Evolutionary conservation across 1,140 invertebrate genomes (phyloP), one percentile per base, ranked within the genome.

Genomic region (Dendrolimus kikuchii): DNA sequence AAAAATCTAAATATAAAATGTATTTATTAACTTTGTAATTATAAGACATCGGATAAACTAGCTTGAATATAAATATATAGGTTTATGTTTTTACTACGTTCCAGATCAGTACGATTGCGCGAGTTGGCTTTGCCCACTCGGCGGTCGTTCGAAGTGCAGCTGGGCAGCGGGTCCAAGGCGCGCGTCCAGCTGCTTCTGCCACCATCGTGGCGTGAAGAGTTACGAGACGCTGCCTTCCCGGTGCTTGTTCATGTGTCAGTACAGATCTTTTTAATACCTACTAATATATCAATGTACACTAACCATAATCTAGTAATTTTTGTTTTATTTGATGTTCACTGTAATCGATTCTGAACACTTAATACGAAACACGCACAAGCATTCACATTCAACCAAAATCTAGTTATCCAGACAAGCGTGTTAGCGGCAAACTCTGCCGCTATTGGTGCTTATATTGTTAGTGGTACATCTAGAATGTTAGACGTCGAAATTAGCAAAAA

Each of bases 161-260:
- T 95, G 60, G 90, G 93, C 38, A 93, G 94, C 75, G 93, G 93
- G 40, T 93, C 92, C 73, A 89, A 90, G 61, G 94, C 94, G 6
- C 91, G 93, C 67, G 94, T 95, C 10, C 93, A 95, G 71, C 88
- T 95, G 48, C 78, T 94, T n/a, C 81, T 95, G 62, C 94, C 94
- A 6, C 94, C 94, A 0, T 94, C 93, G 57, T 95, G 94, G 94
- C 88, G 94, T 9, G 93, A 94, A 74, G 94, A 95, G 71, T 87
- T 95, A 5, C 85, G 94, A 8, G 94, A 95, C 79, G 94, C 94
- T 38, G 93, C 94, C 37, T 95, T 95, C 86, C 94, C 94, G 6
- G 93, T 95, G 6, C 89, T 95, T 46, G 93, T 95, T 47, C 93
- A 95, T 87, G 93, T 95, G 89, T 93, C 88, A 88, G 91, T 86